Evolutionary conservation across 2,888 invertebrate genomes (phyloP).

Genomic region (Smittia aterrima): DNA sequence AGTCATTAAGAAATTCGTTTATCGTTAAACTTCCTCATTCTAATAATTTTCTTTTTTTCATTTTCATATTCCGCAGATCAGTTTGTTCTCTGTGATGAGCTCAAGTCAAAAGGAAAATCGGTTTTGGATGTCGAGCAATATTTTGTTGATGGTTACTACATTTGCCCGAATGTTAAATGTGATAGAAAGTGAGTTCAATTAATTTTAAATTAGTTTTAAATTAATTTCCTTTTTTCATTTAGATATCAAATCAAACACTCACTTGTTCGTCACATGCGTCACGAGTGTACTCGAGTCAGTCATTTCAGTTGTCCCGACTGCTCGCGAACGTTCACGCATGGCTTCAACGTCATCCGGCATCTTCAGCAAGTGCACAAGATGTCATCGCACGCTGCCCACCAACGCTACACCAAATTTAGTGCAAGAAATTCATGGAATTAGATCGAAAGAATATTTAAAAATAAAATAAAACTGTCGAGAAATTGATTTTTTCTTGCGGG

Average conservation of each 20-base stretch:
- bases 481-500: background rate
- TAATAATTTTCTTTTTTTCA: background rate
- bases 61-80: background rate
- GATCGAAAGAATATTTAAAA: background rate
- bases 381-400: slow-evolving; percentile 5
- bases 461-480: slow-evolving; percentile 15
- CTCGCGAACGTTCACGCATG: slow-evolving; percentile 39
- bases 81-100: background rate
- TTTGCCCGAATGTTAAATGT: slow-evolving; percentile 41
- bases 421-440: background rate
- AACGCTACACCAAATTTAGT: slow-evolving; percentile 4
- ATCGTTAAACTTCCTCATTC: background rate
- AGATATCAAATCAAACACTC: slow-evolving; percentile 43
- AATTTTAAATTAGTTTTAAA: background rate
- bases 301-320: slow-evolving; percentile 42
- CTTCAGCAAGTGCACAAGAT: slow-evolving; percentile 42
- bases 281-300: slow-evolving; percentile 40
- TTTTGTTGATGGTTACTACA: slow-evolving; percentile 7
- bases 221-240: background rate
- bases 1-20: background rate
- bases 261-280: slow-evolving; percentile 42
- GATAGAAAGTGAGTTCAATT: slow-evolving; percentile 38
- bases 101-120: background rate
- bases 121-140: background rate
- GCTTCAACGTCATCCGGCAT: slow-evolving; percentile 42